Evolutionary conservation across 1,140 invertebrate genomes (phyloP), one percentile per base, ranked within the genome.

Genomic region (Trichoplusia ni): DNA sequence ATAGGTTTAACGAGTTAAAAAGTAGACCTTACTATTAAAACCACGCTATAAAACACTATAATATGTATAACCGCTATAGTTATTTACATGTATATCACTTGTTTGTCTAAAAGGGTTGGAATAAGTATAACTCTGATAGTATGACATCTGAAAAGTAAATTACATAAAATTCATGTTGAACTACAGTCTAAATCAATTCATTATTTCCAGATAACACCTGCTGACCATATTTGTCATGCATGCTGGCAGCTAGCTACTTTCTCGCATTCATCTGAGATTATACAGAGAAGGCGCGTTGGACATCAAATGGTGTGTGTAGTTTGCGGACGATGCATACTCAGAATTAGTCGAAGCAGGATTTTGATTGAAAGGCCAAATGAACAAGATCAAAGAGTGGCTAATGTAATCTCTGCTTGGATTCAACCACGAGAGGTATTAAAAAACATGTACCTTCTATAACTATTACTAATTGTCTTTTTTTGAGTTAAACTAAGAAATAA

Each of bases 151-250:
- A 13, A 38, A 2, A n/a, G n/a, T n/a, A n/a, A n/a, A n/a, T n/a
- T n/a, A 8, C 6, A 42, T 42, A 0, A 21, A 21, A 21, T 5
- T n/a, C 2, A 21, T 42, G 8, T 42, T 14, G 19, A 44, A 44
- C 18, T 6, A 21, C 9, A 44, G 1, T 44, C 0, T 9, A 44
- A 25, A 25, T 25, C 19, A 44, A 3, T 23, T 23, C n/a, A 44
- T 44, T 44, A 47, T 29, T 47, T 47, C 25, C 44, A 47, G 44
- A 47, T 47, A 47, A 47, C 25, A 31, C 44, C 44, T 8, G 13
- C 44, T 16, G 13, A 47, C 25, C 25, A 47, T 29, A 19, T 47
- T 47, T 47, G 44, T 7, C 44, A 47, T 18, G 44, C 44, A 14
- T 47, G 44, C 13, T 29, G 44, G 44, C 25, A 47, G 7, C 14